Percentiles rank a stretch among this genome's conserved stretches.
phyloP scores from a whole-genome alignment of 2,797 vertebrate genomes.

The Poecilia wingei region DNA sequence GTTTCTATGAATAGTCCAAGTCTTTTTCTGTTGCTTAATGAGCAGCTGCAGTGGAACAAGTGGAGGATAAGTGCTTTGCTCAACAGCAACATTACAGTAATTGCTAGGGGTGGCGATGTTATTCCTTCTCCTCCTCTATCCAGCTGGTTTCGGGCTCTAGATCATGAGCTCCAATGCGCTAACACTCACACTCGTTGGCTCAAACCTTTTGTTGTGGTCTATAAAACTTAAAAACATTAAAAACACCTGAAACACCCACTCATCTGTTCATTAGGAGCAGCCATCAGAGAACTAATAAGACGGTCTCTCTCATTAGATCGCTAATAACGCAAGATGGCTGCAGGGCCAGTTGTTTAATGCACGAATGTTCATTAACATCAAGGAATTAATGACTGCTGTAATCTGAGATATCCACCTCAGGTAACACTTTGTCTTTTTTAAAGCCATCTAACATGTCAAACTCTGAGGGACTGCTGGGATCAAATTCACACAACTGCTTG shows the following conservation, averaged over 20 bases:
- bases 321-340: constrained; percentile 63
- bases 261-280: constrained; percentile 55
- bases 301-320: constrained; percentile 62
- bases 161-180: constrained; percentile 13
- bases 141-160: constrained; percentile 34
- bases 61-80: constrained; percentile 60
- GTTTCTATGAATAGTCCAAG: constrained; percentile 9
- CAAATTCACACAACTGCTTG: constrained; percentile 15
- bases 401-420: constrained; percentile 51
- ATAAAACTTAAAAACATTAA: constrained; percentile 33
- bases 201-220: constrained; percentile 19
- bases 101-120: constrained; percentile 43
- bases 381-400: constrained; percentile 69
- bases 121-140: constrained; percentile 48
- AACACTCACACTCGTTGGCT: constrained; percentile 15
- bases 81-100: constrained; percentile 56
- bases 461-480: constrained; percentile 21
- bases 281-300: constrained; percentile 56
- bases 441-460: constrained; percentile 41
- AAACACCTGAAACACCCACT: constrained; percentile 37
- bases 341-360: constrained; percentile 38
- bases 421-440: constrained; percentile 60
- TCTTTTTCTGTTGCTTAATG: constrained; percentile 50
- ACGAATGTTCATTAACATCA: constrained; percentile 51
- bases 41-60: constrained; percentile 68